These are phyloP conservation scores for Leptopilina clavipes DNA, from an alignment of 1,140 invertebrate genomes.

Conservation along the genomic window DNA sequence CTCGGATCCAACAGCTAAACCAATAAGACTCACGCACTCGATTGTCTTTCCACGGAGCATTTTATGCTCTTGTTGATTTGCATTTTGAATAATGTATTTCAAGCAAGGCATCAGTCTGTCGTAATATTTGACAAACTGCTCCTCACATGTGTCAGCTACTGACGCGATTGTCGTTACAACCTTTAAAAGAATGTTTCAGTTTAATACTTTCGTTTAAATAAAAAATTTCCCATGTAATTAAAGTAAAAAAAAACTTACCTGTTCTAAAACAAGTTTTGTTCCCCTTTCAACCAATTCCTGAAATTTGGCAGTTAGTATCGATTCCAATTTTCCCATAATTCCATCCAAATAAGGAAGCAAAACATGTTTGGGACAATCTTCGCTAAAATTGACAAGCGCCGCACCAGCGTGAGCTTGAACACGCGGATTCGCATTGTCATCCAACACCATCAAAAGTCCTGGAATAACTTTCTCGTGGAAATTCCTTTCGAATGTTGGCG, in stretches of 20 bases:
- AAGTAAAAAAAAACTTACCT: constrained; percentile 75
- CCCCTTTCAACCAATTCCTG: constrained; percentile 95
- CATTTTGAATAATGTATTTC: constrained; percentile 98
- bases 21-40: constrained; percentile 99
- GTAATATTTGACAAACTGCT: constrained; percentile 92
- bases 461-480: constrained; percentile 97
- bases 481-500: constrained; percentile 96
- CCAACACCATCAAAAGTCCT: constrained; percentile 91
- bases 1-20: constrained; percentile 96
- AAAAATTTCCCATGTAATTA: too few species aligned
- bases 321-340: constrained; percentile 94
- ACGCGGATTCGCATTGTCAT: constrained; percentile 92
- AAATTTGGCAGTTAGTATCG: constrained; percentile 93
- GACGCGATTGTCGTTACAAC: constrained; percentile 98
- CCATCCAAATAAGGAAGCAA: constrained; percentile 91
- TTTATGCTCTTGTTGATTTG: constrained; percentile 89
- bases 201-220: too few species aligned
- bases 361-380: constrained; percentile 97
- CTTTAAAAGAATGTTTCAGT: constrained; percentile 48
- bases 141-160: constrained; percentile 98
- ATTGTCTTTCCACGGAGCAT: constrained; percentile 96
- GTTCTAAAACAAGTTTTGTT: constrained; percentile 97
- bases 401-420: constrained; percentile 96
- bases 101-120: constrained; percentile 90
- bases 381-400: constrained; percentile 98